These are phyloP conservation scores for Vesta saturnalis DNA, from an alignment of 2,888 invertebrate species.

Conservation along the genomic window DNA sequence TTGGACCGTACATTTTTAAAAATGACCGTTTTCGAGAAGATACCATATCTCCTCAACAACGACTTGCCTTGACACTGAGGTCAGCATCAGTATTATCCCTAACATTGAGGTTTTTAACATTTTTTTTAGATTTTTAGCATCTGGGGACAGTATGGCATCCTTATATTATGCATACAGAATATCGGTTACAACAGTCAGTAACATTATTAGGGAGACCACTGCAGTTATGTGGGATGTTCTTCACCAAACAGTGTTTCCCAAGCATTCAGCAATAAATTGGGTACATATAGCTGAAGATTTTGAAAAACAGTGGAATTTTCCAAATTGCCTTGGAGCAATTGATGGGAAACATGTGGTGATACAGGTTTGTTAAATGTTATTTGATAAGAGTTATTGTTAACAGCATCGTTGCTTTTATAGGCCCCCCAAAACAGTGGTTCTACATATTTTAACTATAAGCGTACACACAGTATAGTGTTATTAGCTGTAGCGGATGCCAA, in stretches of 20 bases:
- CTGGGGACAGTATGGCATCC: constrained; percentile 5
- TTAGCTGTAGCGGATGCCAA: background rate
- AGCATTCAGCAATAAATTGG: background rate
- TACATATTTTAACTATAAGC: background rate
- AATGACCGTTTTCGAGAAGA: no score
- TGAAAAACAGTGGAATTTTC: no score
- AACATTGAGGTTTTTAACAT: no score
- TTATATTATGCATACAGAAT: background rate
- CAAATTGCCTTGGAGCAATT: no score
- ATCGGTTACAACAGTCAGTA: background rate
- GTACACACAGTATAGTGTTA: background rate
- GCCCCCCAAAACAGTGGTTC: background rate
- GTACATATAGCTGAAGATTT: no score
- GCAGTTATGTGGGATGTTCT: constrained; percentile 1
- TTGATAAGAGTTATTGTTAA: background rate
- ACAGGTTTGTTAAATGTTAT: background rate
- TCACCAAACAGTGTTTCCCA: background rate
- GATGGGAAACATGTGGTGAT: no score
- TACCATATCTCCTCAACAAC: no score
- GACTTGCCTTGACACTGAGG: no score
- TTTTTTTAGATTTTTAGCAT: background rate
- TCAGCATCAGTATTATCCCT: no score
- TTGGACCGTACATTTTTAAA: no score
- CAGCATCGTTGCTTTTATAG: background rate
- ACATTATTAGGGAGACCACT: background rate